Evolutionary conservation across 2,113 vertebrate species (phyloP).

Genomic region (Xiphophorus maculatus): DNA sequence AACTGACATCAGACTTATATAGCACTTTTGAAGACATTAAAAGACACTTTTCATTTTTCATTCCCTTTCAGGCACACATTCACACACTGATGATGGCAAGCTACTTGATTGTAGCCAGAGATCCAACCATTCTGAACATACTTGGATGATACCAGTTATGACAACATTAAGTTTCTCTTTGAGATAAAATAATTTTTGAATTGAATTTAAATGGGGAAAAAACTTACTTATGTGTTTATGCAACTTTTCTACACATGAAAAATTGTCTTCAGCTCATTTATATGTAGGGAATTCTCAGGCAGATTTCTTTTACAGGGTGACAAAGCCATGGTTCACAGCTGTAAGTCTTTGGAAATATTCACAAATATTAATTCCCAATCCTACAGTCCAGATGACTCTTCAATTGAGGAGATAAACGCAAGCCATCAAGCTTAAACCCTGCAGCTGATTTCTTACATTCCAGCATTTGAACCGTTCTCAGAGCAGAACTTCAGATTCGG

Average conservation of each 20-base stretch:
- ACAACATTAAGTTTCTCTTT: too few species aligned
- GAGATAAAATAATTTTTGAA: too few species aligned
- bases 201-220: too few species aligned
- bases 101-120: too few species aligned
- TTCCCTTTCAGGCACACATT: too few species aligned
- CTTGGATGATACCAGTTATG: too few species aligned
- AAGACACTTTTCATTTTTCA: too few species aligned
- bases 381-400: not conserved
- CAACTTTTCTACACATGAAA: not conserved
- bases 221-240: not conserved
- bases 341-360: not conserved
- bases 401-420: not conserved
- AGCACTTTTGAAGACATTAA: too few species aligned
- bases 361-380: not conserved
- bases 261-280: not conserved
- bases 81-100: too few species aligned
- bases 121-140: too few species aligned
- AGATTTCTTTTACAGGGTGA: not conserved
- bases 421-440: conserved; percentile 1
- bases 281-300: not conserved
- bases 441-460: conserved; percentile 42
- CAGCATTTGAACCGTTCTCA: conserved; percentile 23
- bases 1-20: too few species aligned
- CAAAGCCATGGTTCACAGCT: not conserved
- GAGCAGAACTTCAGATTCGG: conserved; percentile 44